Evolutionary conservation across 1,140 invertebrate genomes (phyloP).

Genomic region (Drosophila bipectinata): DNA sequence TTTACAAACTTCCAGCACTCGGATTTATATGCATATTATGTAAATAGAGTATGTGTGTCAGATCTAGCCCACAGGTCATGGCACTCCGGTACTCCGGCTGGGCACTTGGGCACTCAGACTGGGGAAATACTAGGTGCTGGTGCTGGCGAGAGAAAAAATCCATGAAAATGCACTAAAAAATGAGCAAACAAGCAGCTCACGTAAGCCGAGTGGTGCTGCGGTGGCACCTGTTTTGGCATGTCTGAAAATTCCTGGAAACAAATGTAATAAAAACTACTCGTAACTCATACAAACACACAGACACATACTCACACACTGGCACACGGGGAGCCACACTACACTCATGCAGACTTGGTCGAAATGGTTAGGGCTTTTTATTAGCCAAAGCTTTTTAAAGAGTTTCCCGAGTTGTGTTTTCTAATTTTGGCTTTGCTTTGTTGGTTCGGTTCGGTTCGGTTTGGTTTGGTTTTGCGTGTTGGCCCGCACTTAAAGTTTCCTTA

Average conservation of each 20-base stretch:
- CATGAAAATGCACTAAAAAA: constrained; percentile 68
- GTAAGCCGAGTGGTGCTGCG: constrained; percentile 64
- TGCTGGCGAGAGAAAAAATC: constrained; percentile 24
- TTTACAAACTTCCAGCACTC: constrained; percentile 74
- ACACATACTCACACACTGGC: constrained; percentile 14
- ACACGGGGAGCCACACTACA: neutral
- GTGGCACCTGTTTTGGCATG: constrained; percentile 79
- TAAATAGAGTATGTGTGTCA: constrained; percentile 41
- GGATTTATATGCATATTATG: constrained; percentile 69
- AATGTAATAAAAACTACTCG: constrained; percentile 82
- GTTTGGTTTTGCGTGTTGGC: constrained; percentile 68
- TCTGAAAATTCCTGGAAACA: constrained; percentile 81
- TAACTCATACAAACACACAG: constrained; percentile 48
- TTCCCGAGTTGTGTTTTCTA: constrained; percentile 53
- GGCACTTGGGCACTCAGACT: neutral
- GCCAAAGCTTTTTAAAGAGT: constrained; percentile 64
- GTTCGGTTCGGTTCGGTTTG: constrained; percentile 8
- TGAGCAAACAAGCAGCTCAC: constrained; percentile 56
- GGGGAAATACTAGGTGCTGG: neutral
- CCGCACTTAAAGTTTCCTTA: constrained; percentile 68
- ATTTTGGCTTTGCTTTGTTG: constrained; percentile 50
- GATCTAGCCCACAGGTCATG: constrained; percentile 18
- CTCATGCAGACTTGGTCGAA: constrained; percentile 20
- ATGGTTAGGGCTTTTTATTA: constrained; percentile 69
- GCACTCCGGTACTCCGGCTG: constrained; percentile 8